Conservation (phyloP, 2,113 vertebrate genomes). For the Gallinago media region DNA sequence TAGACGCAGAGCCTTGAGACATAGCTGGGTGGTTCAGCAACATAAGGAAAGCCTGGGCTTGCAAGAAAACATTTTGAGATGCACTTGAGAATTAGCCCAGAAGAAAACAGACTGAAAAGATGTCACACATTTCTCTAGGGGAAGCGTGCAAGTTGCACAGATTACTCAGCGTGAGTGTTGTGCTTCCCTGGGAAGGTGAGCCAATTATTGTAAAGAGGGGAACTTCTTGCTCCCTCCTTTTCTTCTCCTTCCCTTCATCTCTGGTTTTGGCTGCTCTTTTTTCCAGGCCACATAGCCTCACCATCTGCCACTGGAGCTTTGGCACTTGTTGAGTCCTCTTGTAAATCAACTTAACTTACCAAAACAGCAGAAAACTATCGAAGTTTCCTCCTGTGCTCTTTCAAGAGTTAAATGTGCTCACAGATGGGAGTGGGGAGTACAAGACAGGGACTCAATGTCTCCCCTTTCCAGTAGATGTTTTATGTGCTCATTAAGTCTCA, state of each 20-base stretch:
- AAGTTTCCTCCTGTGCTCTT: slow-evolving; percentile 24
- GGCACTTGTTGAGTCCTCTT: not conserved
- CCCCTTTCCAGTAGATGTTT: not conserved
- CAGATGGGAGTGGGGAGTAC: not conserved
- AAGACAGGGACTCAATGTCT: not conserved
- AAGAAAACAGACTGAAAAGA: slow-evolving; percentile 10
- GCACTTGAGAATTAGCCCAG: not conserved
- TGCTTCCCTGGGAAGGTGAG: not conserved
- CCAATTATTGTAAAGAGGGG: not conserved
- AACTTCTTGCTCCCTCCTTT: not conserved
- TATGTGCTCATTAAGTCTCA: not conserved
- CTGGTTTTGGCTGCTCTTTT: not conserved
- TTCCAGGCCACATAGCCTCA: not conserved
- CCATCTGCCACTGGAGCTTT: not conserved
- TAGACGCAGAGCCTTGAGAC: not conserved
- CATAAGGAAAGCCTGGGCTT: not conserved
- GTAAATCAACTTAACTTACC: not conserved
- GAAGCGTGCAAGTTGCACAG: not conserved
- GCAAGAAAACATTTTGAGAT: not conserved
- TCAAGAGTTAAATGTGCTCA: slow-evolving; percentile 19
- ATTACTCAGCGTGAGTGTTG: not conserved
- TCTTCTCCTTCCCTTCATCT: not conserved
- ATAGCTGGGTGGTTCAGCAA: not conserved
- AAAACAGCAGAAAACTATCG: not conserved
- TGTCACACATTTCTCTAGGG: not conserved